phyloP scores from a whole-genome alignment of 1,140 invertebrate genomes.

The Megalonaias nervosa region DNA sequence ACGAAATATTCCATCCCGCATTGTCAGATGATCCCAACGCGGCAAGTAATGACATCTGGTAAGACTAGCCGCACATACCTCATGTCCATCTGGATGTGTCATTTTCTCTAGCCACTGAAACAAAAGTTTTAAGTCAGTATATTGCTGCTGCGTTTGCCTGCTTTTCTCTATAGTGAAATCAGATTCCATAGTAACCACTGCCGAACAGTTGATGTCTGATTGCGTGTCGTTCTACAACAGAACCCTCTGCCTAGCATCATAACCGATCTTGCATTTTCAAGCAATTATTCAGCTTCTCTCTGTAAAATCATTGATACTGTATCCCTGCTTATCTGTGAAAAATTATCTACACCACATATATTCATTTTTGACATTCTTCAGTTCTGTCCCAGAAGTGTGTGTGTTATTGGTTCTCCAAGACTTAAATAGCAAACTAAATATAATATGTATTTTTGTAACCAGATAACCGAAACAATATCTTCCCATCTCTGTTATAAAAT shows the following conservation, averaged over 20 bases:
- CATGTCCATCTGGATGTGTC: background rate
- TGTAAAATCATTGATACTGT: too few species aligned
- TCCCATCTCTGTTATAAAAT: background rate
- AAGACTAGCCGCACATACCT: background rate
- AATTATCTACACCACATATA: too few species aligned
- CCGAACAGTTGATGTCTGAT: background rate
- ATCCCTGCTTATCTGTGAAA: too few species aligned
- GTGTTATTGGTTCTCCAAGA: too few species aligned
- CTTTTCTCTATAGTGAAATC: background rate
- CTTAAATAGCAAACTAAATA: too few species aligned
- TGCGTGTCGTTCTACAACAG: background rate
- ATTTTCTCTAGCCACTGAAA: background rate
- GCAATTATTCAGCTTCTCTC: too few species aligned
- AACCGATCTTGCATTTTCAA: background rate
- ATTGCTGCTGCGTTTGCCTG: background rate
- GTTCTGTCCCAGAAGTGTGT: too few species aligned
- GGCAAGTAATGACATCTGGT: slow-evolving; percentile 1
- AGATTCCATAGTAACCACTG: background rate
- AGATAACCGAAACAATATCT: background rate
- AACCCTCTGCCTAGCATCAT: background rate
- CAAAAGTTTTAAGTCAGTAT: background rate
- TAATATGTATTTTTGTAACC: background rate
- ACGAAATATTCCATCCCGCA: background rate
- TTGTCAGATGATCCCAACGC: background rate
- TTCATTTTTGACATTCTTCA: too few species aligned